Conservation (phyloP, 2,113 vertebrate genomes). For the Gymnogyps californianus region DNA sequence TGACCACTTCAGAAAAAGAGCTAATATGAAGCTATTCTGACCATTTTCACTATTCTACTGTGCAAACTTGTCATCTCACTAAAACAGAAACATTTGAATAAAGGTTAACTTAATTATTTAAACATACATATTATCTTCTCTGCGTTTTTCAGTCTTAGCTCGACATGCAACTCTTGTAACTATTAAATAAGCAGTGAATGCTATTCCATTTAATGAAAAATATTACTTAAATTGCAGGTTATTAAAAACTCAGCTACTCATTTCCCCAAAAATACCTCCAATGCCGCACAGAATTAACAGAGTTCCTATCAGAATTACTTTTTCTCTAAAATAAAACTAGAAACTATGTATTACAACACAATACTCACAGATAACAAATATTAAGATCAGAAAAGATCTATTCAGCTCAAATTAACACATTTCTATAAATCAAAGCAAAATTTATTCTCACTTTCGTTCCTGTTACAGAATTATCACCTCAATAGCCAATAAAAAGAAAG, state of each 20-base stretch:
- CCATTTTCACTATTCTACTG: neutral
- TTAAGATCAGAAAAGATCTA: conserved; percentile 14
- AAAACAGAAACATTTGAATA: neutral
- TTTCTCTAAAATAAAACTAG: conserved; percentile 2
- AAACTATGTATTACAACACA: conserved; percentile 41
- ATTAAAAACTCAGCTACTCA: neutral
- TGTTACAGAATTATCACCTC: conserved; percentile 56
- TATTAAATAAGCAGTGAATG: neutral
- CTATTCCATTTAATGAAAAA: neutral
- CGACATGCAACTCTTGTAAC: neutral
- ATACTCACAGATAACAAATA: neutral
- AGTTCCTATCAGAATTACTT: neutral
- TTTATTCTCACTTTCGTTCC: conserved; percentile 8
- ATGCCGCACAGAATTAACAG: neutral
- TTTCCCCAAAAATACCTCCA: neutral
- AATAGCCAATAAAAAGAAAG: conserved; percentile 28
- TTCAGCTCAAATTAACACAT: conserved; percentile 54
- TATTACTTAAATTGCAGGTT: neutral
- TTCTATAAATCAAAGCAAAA: conserved; percentile 55
- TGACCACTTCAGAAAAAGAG: neutral
- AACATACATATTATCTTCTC: neutral
- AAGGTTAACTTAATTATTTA: neutral
- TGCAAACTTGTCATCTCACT: neutral
- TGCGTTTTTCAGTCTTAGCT: neutral
- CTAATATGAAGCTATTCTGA: neutral